Conservation (phyloP, 2,113 vertebrate genomes). For the Pholis gunnellus region DNA sequence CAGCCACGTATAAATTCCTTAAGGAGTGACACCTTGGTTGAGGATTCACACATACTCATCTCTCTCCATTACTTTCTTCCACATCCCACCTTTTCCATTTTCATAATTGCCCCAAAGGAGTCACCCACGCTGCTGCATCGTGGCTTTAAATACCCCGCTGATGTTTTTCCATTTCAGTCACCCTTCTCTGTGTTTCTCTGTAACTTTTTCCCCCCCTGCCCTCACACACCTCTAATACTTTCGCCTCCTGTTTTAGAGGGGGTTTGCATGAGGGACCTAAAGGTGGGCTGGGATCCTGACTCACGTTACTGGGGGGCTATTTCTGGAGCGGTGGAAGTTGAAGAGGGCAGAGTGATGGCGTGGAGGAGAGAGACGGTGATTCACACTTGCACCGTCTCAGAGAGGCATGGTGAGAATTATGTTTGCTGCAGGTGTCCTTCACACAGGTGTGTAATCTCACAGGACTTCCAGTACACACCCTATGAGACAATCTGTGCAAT, state of each 20-base stretch:
- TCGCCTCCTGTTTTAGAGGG: constrained; percentile 20
- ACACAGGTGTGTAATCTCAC: constrained; percentile 73
- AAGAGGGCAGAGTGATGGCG: not conserved
- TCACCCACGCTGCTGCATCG: not conserved
- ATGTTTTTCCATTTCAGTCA: constrained; percentile 34
- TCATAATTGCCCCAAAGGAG: constrained; percentile 34
- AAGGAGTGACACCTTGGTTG: constrained; percentile 24
- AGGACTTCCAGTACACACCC: constrained; percentile 49
- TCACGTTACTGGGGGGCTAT: constrained; percentile 47
- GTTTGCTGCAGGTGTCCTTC: constrained; percentile 70
- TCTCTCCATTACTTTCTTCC: constrained; percentile 23
- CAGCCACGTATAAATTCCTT: not conserved
- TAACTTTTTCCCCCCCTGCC: constrained; percentile 16
- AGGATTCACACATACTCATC: constrained; percentile 39
- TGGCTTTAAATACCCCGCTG: not conserved
- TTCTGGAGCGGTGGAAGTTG: constrained; percentile 51
- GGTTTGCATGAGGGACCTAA: constrained; percentile 2
- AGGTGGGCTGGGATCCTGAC: constrained; percentile 46
- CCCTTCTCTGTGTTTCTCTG: constrained; percentile 3
- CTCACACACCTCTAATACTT: constrained; percentile 9
- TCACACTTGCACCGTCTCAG: constrained; percentile 69
- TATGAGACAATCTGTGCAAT: constrained; percentile 41
- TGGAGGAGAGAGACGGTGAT: constrained; percentile 70
- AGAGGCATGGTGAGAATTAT: constrained; percentile 75
- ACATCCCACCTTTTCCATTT: constrained; percentile 38